Evolutionary conservation across 64 coral and sea anemone species (phyloP).

Genomic region (Porites australiensis): DNA sequence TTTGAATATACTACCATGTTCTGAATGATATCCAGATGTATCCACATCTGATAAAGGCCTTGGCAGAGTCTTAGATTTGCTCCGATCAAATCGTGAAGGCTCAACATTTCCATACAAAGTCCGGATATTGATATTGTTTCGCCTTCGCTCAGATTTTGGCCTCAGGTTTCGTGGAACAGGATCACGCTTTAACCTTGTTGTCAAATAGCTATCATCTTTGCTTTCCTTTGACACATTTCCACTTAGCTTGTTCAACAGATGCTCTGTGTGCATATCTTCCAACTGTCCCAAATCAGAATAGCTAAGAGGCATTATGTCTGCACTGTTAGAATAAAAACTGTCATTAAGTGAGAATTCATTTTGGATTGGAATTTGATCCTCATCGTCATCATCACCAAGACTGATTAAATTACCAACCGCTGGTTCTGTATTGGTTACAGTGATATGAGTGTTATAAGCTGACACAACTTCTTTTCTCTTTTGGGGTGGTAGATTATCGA

Average conservation of each 20-base stretch:
- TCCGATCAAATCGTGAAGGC: constrained; percentile 48
- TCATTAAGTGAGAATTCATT: constrained; percentile 40
- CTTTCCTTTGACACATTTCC: constrained; percentile 11
- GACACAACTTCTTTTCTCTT: not conserved
- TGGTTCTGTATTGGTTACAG: constrained; percentile 53
- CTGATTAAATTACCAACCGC: constrained; percentile 75
- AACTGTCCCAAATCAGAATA: constrained; percentile 80
- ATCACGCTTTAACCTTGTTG: constrained; percentile 27
- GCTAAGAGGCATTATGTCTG: constrained; percentile 79
- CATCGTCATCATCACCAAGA: constrained; percentile 24
- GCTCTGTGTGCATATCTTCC: constrained; percentile 60
- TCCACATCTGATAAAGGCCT: constrained; percentile 45
- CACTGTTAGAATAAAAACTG: constrained; percentile 38
- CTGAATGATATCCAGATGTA: constrained; percentile 11
- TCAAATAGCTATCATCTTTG: constrained; percentile 58
- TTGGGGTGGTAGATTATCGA: constrained; percentile 44
- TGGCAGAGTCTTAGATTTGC: constrained; percentile 42
- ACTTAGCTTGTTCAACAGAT: constrained; percentile 45
- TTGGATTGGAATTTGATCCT: constrained; percentile 22
- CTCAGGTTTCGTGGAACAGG: constrained; percentile 39
- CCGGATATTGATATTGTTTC: constrained; percentile 73
- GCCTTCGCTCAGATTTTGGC: constrained; percentile 86
- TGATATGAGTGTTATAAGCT: constrained; percentile 2
- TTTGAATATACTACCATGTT: constrained; percentile 70
- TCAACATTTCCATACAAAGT: constrained; percentile 40